Percentiles rank a stretch among this genome's conserved stretches.
Conservation (phyloP, 1,140 invertebrate genomes). For the Oncopodura yosiiana region DNA sequence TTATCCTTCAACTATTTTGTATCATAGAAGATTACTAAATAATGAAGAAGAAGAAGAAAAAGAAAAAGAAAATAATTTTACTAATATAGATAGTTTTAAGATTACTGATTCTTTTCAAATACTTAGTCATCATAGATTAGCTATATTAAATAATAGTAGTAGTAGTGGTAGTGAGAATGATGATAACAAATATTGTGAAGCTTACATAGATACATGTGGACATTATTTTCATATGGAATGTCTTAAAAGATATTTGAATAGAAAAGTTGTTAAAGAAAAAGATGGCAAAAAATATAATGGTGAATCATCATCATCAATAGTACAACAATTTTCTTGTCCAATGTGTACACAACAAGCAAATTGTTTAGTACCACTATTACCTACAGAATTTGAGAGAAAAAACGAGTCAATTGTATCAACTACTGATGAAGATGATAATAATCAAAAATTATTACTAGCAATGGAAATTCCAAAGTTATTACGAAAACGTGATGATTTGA, state of each 20-base stretch:
- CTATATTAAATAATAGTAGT: no score
- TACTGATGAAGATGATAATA: no score
- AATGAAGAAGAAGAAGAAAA: slow-evolving; percentile 54
- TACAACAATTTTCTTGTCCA: slow-evolving; percentile 79
- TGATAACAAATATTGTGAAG: slow-evolving; percentile 52
- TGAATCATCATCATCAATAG: slow-evolving; percentile 43
- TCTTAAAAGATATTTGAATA: slow-evolving; percentile 54
- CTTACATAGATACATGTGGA: slow-evolving; percentile 86
- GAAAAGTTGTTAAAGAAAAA: no score
- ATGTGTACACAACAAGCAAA: slow-evolving; percentile 86
- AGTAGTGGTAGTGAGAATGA: background rate
- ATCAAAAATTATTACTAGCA: no score
- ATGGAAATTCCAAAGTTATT: no score
- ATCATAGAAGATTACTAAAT: slow-evolving; percentile 58
- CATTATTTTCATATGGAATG: slow-evolving; percentile 90
- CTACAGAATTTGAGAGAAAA: no score
- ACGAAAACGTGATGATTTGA: no score
- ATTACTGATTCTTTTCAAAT: slow-evolving; percentile 71
- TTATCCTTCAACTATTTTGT: slow-evolving; percentile 70
- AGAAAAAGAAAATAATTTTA: slow-evolving; percentile 62
- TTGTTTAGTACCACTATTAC: slow-evolving; percentile 76
- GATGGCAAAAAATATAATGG: no score
- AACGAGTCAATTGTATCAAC: no score
- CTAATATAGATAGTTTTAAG: slow-evolving; percentile 66
- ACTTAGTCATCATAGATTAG: no score